phyloP scores from a whole-genome alignment of 2,113 vertebrate genomes.

The Pelodiscus sinensis region DNA sequence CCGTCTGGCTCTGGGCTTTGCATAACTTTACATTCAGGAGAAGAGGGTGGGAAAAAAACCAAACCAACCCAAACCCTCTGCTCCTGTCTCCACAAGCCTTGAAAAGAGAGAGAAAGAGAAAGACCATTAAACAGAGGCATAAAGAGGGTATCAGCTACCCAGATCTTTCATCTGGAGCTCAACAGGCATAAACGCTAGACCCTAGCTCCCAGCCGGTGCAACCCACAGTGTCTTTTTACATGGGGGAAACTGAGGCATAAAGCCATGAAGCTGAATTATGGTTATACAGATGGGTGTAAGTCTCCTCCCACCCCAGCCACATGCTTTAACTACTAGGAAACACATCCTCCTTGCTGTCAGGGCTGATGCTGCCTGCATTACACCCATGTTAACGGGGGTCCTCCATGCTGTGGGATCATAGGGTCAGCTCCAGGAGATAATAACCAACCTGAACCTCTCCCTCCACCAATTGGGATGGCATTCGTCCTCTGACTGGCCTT shows the following conservation, averaged over 20 bases:
- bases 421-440: background rate
- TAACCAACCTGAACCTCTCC: background rate
- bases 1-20: background rate
- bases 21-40: constrained; percentile 49
- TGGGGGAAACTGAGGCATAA: background rate
- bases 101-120: background rate
- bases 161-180: background rate
- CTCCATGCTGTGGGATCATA: background rate
- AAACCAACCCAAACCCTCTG: background rate
- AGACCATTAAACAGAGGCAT: constrained; percentile 48
- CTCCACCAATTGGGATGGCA: background rate
- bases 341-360: background rate
- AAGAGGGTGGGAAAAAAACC: background rate
- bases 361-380: background rate
- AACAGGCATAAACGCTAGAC: background rate
- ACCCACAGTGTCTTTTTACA: background rate
- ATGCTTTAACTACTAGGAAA: background rate
- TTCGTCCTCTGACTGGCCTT: background rate
- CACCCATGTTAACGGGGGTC: background rate
- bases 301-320: background rate
- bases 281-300: background rate
- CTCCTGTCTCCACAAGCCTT: constrained; percentile 63
- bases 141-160: constrained; percentile 16
- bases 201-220: background rate
- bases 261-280: background rate